Evolutionary conservation across 2,888 invertebrate species (phyloP).

Genomic region (Latrodectus hesperus): DNA sequence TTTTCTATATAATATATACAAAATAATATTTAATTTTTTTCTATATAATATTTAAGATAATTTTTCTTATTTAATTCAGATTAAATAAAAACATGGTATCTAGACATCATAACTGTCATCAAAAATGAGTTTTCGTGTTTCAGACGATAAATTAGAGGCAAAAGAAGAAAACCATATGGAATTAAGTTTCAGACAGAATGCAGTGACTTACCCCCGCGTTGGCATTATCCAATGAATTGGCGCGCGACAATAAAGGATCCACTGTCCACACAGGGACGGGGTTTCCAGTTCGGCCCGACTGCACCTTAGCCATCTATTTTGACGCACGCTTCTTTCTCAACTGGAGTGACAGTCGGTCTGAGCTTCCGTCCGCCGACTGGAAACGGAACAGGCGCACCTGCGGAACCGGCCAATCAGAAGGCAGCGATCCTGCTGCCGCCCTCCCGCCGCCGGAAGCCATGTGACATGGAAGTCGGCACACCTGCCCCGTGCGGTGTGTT

Average conservation of each 20-base stretch:
- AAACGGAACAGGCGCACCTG: conserved; percentile 45
- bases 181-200: not conserved
- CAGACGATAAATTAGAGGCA: not conserved
- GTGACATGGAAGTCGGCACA: conserved; percentile 52
- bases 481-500: conserved; percentile 18
- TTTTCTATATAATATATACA: too few species aligned
- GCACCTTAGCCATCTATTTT: conserved; percentile 46
- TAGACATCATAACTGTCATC: too few species aligned
- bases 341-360: conserved; percentile 6
- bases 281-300: conserved; percentile 16
- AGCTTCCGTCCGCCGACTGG: not conserved
- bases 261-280: conserved; percentile 52
- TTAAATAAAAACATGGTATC: too few species aligned
- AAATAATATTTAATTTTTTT: too few species aligned
- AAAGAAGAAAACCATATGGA: not conserved
- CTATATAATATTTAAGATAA: too few species aligned
- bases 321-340: conserved; percentile 18
- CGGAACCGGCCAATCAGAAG: conserved; percentile 34
- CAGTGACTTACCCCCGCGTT: conserved; percentile 30
- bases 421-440: conserved; percentile 18
- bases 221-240: conserved; percentile 11
- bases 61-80: too few species aligned
- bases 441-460: conserved; percentile 48
- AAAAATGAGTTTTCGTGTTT: too few species aligned
- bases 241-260: conserved; percentile 23